Evolutionary conservation across 2,888 invertebrate genomes (phyloP).

Genomic region (Charanyca ferruginea): DNA sequence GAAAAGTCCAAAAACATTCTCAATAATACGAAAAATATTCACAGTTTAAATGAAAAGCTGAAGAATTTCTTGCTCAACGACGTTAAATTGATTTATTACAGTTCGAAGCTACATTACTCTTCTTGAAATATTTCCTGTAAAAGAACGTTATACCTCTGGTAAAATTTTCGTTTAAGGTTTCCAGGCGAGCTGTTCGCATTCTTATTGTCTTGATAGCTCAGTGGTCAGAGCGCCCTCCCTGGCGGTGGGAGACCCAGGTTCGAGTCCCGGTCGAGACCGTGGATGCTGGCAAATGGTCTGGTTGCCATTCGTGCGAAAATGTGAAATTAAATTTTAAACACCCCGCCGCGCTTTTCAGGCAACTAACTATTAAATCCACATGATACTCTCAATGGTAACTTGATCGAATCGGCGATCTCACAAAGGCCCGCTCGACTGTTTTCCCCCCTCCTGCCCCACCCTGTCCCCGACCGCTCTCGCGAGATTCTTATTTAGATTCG

Average conservation of each 20-base stretch:
- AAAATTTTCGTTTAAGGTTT: constrained; percentile 52
- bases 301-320: constrained; percentile 56
- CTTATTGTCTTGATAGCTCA: constrained; percentile 90
- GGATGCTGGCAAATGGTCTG: constrained; percentile 78
- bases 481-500: constrained; percentile 92
- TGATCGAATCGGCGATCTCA: constrained; percentile 88
- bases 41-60: constrained; percentile 41
- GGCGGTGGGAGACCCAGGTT: constrained; percentile 88
- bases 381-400: constrained; percentile 85
- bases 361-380: constrained; percentile 78
- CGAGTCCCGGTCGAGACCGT: constrained; percentile 90
- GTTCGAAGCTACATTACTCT: constrained; percentile 42
- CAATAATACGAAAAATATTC: constrained; percentile 16
- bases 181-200: constrained; percentile 78
- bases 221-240: constrained; percentile 88
- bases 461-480: constrained; percentile 86
- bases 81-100: constrained; percentile 45
- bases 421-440: constrained; percentile 87
- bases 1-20: constrained; percentile 65
- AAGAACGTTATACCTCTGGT: constrained; percentile 21
- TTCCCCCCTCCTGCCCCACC: constrained; percentile 81
- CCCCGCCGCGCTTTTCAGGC: constrained; percentile 77
- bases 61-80: constrained; percentile 39
- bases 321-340: constrained; percentile 61
- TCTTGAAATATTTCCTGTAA: constrained; percentile 28